Conservation (phyloP, 2,888 invertebrate genomes). For the Ochropacha duplaris region DNA sequence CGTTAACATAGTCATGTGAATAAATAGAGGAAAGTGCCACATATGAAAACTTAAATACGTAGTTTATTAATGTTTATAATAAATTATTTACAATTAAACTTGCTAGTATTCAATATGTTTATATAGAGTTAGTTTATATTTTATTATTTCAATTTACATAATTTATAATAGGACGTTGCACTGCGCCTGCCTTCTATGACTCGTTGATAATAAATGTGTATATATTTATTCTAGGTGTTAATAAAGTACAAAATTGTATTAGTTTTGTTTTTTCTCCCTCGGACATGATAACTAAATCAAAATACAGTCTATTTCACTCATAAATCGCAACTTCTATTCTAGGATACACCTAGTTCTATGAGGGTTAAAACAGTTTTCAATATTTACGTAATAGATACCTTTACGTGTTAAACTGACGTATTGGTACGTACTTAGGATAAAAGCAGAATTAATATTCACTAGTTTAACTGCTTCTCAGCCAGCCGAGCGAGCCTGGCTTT, state of each 20-base stretch:
- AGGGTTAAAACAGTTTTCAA: neutral
- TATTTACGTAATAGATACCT: neutral
- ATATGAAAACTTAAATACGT: neutral
- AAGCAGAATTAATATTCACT: too few species aligned
- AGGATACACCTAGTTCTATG: neutral
- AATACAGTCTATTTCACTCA: too few species aligned
- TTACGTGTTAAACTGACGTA: neutral
- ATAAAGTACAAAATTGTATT: constrained; percentile 35
- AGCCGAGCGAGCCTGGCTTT: too few species aligned
- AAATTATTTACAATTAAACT: neutral
- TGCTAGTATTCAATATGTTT: neutral
- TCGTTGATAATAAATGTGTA: constrained; percentile 16
- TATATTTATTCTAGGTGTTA: constrained; percentile 29
- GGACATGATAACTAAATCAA: too few species aligned
- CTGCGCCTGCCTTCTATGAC: neutral
- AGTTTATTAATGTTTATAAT: neutral
- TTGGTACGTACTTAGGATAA: too few species aligned
- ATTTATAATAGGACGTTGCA: neutral
- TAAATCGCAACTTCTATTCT: neutral
- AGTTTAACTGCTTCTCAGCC: too few species aligned
- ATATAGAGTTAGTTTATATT: neutral
- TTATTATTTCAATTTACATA: neutral
- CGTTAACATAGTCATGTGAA: neutral
- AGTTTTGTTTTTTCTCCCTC: neutral
- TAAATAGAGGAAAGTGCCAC: neutral